Conservation (phyloP, 2,113 vertebrate genomes). For the Muscicapa adusta region DNA sequence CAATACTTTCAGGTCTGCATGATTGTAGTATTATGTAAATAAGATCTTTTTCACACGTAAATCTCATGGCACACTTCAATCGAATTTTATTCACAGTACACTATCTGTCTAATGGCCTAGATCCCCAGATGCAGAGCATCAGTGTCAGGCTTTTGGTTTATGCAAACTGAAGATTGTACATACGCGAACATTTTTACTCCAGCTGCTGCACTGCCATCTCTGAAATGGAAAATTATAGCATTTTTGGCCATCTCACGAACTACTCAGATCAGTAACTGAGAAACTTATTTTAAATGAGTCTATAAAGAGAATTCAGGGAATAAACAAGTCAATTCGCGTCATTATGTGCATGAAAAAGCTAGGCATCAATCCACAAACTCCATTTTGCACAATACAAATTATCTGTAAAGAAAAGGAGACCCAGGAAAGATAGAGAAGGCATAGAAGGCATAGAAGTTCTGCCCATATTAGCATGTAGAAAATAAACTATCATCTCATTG, state of each 20-base stretch:
- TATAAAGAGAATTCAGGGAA: background rate
- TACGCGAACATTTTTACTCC: background rate
- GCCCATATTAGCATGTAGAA: background rate
- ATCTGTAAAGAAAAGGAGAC: background rate
- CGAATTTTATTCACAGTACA: background rate
- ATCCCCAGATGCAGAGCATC: background rate
- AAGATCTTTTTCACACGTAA: background rate
- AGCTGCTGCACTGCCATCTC: background rate
- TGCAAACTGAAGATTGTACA: background rate
- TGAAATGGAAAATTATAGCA: background rate
- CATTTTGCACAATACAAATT: background rate
- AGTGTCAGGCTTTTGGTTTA: background rate
- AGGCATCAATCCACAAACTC: background rate
- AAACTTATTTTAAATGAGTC: background rate
- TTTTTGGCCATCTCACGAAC: background rate
- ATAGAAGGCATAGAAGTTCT: background rate
- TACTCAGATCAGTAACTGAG: background rate
- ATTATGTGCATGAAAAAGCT: background rate
- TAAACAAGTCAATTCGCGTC: background rate
- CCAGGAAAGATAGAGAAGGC: background rate
- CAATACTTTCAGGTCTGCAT: background rate
- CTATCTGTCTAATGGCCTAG: background rate
- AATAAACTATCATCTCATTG: background rate
- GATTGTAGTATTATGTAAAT: background rate
- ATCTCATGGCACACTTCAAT: background rate